A percentile compares a stretch with the other conserved stretches of the same genome.
Evolutionary conservation across 2,113 vertebrate species (phyloP).

Genomic region (Antigone vipio): DNA sequence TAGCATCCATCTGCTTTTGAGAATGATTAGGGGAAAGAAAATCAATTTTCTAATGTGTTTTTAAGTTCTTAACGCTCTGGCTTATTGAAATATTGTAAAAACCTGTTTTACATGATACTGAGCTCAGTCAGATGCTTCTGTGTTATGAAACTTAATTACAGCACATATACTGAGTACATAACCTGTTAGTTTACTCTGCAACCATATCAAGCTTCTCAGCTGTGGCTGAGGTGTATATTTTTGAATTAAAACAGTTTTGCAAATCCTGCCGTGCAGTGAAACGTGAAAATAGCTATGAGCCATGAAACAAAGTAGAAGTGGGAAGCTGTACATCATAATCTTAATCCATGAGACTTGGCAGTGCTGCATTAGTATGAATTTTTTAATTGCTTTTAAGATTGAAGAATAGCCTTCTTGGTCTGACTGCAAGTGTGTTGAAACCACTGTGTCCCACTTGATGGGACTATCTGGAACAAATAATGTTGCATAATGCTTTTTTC

Average conservation of each 20-base stretch:
- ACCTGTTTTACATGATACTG: neutral
- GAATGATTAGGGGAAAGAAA: neutral
- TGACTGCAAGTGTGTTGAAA: slow-evolving; percentile 10
- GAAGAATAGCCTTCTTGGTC: neutral
- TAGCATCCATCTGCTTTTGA: neutral
- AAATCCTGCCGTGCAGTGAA: neutral
- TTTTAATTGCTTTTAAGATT: slow-evolving; percentile 28
- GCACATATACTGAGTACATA: neutral
- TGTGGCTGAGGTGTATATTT: slow-evolving; percentile 6
- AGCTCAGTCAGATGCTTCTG: neutral
- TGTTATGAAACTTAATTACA: neutral
- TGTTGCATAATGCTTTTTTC: neutral
- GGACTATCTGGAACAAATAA: neutral
- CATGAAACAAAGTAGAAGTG: neutral
- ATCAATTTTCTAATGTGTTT: neutral
- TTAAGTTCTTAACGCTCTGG: neutral
- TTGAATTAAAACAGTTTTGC: slow-evolving; percentile 18
- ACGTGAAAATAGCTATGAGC: neutral
- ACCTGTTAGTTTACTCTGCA: neutral
- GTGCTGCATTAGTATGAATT: neutral
- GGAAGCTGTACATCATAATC: neutral
- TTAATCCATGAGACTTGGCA: neutral
- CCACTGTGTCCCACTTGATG: neutral
- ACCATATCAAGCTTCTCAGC: neutral
- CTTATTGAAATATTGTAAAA: neutral